phyloP scores from a whole-genome alignment of 2,888 invertebrate species.

The Brachyopa scutellaris region DNA sequence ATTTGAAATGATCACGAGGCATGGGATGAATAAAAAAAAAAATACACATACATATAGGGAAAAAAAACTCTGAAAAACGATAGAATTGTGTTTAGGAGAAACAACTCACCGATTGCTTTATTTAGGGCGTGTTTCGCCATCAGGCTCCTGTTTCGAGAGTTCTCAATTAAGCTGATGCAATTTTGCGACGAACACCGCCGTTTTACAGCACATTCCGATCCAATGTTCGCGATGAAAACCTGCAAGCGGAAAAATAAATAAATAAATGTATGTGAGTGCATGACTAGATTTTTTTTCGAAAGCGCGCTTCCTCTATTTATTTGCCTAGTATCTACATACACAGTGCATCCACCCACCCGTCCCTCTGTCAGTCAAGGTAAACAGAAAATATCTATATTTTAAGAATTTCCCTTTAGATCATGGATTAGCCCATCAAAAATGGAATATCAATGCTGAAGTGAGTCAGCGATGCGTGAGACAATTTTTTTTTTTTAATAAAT shows the following conservation, averaged over 20 bases:
- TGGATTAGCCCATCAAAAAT: constrained; percentile 58
- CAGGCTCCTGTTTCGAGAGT: constrained; percentile 86
- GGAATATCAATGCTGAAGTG: constrained; percentile 50
- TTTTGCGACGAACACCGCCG: constrained; percentile 91
- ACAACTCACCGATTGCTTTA: constrained; percentile 80
- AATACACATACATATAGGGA: no score
- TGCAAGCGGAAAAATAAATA: constrained; percentile 73
- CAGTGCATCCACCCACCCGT: no score
- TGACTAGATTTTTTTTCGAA: neutral
- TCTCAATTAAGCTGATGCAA: constrained; percentile 90
- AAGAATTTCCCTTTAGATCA: constrained; percentile 60
- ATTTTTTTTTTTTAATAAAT: constrained; percentile 70
- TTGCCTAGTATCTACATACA: no score
- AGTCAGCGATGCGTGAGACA: constrained; percentile 50
- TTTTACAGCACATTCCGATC: constrained; percentile 86
- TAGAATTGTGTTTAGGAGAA: constrained; percentile 54
- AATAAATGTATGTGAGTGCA: constrained; percentile 26
- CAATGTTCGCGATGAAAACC: constrained; percentile 81
- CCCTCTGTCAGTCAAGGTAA: neutral
- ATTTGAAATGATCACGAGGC: constrained; percentile 68
- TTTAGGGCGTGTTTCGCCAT: constrained; percentile 82
- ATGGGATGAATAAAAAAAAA: no score
- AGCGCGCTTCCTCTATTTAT: no score
- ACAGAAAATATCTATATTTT: constrained; percentile 34
- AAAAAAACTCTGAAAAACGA: no score